Base-by-base conservation (phyloP, 2,797 vertebrate genomes). In the Distichodus sexfasciatus region DNA sequence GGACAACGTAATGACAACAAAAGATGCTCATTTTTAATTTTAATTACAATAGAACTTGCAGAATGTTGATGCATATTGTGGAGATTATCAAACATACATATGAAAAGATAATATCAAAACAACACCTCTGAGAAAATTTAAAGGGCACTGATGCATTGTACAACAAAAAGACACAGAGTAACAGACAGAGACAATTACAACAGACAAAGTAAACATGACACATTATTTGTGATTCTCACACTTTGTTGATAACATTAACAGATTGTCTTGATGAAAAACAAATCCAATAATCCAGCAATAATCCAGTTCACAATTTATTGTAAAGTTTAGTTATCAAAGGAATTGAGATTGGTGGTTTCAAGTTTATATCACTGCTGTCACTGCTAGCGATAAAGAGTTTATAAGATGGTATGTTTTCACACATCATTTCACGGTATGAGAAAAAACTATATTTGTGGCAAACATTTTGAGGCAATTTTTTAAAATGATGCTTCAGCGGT, bases 51-150 rank as follows among this genome's bases (percentile, higher is more conserved):
- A 63, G 21, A 68, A 24, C 61, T 40, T 69, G 41, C 35, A 59
- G 23, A 12, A 46, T 35, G 43, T 17, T 55, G 9, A 7, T 76
- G 58, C 35, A 62, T 75, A n/a, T 65, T 76, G 6, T 83, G 65
- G 76, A 71, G 82, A 77, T 75, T 73, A 79, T 38, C 81, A 86
- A 85, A 85, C 78, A 86, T 85, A 85, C 89, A 89, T 87, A 86
- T 69, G 75, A 21, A 38, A 51, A 55, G 74, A 58, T 76, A 50
- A 75, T 58, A 46, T 46, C 40, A 17, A 24, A 10, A 71, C 71
- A 69, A 58, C 66, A 75, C 51, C 51, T 76, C 50, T 68, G 33
- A 75, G 66, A 51, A 66, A 17, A 38, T 24, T 31, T 76, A 66
- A 63, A 36, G 36, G 62, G 31, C 9, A 28, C 23, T 19, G 12